Evolutionary conservation across 35 echinoderm and acorn worm species (phyloP), one percentile per base, ranked within the genome.

Genomic region (Diadema setosum): DNA sequence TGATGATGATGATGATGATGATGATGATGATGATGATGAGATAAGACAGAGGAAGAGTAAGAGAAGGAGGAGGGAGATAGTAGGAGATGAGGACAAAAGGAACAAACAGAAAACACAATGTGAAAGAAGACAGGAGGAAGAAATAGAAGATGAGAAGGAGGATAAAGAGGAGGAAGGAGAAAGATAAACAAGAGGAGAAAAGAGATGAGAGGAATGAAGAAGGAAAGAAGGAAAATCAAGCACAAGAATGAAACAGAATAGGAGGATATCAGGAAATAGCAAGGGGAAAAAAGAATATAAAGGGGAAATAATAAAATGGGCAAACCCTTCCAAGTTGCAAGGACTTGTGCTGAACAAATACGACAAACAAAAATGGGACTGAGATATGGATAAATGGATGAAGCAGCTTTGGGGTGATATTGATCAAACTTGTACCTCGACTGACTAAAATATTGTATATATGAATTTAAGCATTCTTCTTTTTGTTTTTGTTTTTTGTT

Each of bases 1-100:
- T 85, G 0, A 18, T 81, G 39, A 81, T 81, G 36, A 85, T 85
- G 83, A 70, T 85, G 9, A 25, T 80, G 86, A 78, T 80, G 85
- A 45, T 87, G 85, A 75, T 87, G 14, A 31, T 35, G 67, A 26
- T 2, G 39, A 56, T 80, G 74, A 61, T 82, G 30, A 36, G n/a
- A n/a, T n/a, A n/a, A 58, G 55, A 2, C 18, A 12, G 26, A 58
- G 11, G 26, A 58, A 12, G 2, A 58, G 55, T 3, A 58, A 12
- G 11, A 58, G 12, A 58, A 58, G 12, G 11, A 58, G 12, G 11
- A 14, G 12, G 26, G 12, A 58, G 26, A 58, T n/a, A 58, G 12
- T n/a, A 3, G 2, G 26, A 58, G 12, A 58, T 3, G 12, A 58
- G 26, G 12, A 58, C 3, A 58, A 14, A 12, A 58, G 11, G 12